Conservation (phyloP, 2,888 invertebrate species). For the Tenthredo notha region DNA sequence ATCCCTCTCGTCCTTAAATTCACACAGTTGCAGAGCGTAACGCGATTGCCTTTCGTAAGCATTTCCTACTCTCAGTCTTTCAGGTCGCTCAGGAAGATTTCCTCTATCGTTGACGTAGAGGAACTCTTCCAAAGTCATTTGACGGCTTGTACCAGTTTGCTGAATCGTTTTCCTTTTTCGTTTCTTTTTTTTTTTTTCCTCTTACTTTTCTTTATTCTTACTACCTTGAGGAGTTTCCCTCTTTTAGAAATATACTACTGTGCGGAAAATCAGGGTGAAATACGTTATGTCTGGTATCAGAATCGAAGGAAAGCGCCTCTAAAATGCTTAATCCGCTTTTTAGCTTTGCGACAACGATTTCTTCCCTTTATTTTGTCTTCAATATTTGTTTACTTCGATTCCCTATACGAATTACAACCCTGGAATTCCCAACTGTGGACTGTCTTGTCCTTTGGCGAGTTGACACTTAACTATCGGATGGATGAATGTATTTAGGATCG, state of each 20-base stretch:
- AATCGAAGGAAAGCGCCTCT: not conserved
- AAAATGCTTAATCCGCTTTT: not conserved
- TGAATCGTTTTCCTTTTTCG: not conserved
- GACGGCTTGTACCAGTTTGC: constrained; percentile 6
- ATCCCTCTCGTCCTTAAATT: not conserved
- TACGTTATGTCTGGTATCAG: not conserved
- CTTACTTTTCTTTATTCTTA: not conserved
- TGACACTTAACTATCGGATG: constrained; percentile 20
- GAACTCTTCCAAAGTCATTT: constrained; percentile 33
- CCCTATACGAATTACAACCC: not conserved
- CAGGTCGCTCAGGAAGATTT: not conserved
- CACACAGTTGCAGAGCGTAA: constrained; percentile 28
- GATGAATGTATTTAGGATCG: constrained; percentile 30
- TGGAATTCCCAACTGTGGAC: not conserved
- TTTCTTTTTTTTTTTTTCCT: not conserved
- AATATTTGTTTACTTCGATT: not conserved
- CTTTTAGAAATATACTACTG: not conserved
- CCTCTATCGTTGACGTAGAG: not conserved
- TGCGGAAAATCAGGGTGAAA: not conserved
- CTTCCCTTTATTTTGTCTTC: not conserved
- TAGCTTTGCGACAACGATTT: not conserved
- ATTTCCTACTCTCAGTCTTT: constrained; percentile 6
- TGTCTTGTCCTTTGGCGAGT: not conserved
- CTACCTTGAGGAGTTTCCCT: not conserved
- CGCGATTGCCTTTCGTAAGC: constrained; percentile 48